Percentiles rank a stretch among this genome's conserved stretches.
These are phyloP conservation scores for Pseudomyrmex concolor DNA, from an alignment of 1,140 invertebrate species.

Conservation along the genomic window DNA sequence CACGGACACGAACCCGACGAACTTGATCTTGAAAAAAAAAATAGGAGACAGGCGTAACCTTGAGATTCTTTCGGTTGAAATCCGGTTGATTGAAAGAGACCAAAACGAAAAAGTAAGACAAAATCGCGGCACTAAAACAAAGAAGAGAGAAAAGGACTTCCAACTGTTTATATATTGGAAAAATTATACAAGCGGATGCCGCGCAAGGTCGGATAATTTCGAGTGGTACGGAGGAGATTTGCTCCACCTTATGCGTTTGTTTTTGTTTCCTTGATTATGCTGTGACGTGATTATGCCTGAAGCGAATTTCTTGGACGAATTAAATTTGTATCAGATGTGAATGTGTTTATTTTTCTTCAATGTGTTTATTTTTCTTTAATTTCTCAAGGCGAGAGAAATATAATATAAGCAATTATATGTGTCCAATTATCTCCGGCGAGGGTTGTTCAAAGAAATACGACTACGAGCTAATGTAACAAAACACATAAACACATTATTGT, in stretches of 20 bases:
- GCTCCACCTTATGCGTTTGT: background rate
- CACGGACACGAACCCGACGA: conserved; percentile 60
- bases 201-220: conserved; percentile 39
- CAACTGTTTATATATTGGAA: conserved; percentile 54
- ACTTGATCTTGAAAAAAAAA: conserved; percentile 78
- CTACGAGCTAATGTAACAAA: too few relatives aligned
- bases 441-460: background rate
- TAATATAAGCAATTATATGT: background rate
- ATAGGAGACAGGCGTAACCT: conserved; percentile 44
- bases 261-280: conserved; percentile 46
- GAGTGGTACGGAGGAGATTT: background rate
- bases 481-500: too few relatives aligned
- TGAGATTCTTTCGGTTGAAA: conserved; percentile 62
- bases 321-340: conserved; percentile 2
- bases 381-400: background rate
- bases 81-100: conserved; percentile 37
- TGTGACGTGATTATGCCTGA: conserved; percentile 14
- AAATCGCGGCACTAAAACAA: background rate
- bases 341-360: background rate
- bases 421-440: background rate
- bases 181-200: conserved; percentile 42
- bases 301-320: background rate
- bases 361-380: background rate
- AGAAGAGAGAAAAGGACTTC: background rate
- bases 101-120: too few relatives aligned